These are phyloP conservation scores for Lethrus apterus DNA, from an alignment of 1,140 invertebrate genomes.

Conservation along the genomic window DNA sequence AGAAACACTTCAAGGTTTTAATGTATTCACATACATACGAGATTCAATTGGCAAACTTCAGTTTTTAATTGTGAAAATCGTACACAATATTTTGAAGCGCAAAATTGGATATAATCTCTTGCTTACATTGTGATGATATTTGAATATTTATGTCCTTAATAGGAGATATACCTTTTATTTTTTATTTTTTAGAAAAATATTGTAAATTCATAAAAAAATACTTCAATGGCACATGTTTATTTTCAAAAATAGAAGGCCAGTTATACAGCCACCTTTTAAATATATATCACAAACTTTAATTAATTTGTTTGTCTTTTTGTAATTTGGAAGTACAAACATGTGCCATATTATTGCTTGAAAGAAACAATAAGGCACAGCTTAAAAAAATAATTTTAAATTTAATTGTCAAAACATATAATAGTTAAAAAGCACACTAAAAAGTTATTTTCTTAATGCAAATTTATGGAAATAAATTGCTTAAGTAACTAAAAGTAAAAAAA, in stretches of 20 bases:
- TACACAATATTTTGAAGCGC: no score
- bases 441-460: constrained; percentile 33
- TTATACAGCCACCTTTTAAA: not conserved
- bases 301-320: constrained; percentile 15
- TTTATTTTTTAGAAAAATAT: no score
- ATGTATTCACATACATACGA: no score
- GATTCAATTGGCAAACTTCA: no score
- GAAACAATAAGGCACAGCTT: constrained; percentile 34
- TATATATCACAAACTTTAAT: constrained; percentile 9
- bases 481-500: constrained; percentile 25
- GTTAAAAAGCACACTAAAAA: constrained; percentile 10
- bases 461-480: constrained; percentile 35
- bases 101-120: no score
- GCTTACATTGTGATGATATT: no score
- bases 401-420: not conserved
- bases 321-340: constrained; percentile 22
- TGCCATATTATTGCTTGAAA: constrained; percentile 29
- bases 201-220: constrained; percentile 13
- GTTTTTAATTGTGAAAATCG: no score
- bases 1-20: no score
- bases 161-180: no score
- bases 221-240: constrained; percentile 14
- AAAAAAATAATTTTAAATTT: not conserved
- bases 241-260: constrained; percentile 4
- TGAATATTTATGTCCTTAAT: no score